Conservation (phyloP, 2,113 vertebrate genomes). For the Todiramphus saurophagus region DNA sequence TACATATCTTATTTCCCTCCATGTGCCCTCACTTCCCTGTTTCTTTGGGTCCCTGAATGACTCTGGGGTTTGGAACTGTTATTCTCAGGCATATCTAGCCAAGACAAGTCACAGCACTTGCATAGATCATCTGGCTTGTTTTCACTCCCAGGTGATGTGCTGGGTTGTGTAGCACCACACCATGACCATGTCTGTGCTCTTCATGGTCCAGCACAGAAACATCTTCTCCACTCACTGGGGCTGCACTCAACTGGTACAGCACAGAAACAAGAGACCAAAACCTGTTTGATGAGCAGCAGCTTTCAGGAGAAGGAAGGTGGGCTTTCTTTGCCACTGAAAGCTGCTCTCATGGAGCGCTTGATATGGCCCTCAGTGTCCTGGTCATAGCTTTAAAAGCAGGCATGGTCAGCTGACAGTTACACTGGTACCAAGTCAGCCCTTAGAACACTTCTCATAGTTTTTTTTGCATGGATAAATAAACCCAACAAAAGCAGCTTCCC, state of each 20-base stretch:
- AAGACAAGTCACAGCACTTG: background rate
- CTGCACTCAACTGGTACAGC: accelerated
- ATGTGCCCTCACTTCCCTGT: background rate
- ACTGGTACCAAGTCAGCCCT: background rate
- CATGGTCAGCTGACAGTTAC: background rate
- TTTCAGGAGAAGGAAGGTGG: background rate
- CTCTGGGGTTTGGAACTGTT: background rate
- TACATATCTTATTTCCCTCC: accelerated
- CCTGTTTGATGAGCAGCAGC: background rate
- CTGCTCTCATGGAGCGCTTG: background rate
- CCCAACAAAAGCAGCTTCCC: background rate
- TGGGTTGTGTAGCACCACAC: background rate
- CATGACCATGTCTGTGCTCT: background rate
- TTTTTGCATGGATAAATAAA: background rate
- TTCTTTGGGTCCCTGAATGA: background rate
- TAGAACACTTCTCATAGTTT: background rate
- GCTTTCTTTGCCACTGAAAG: background rate
- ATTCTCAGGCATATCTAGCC: background rate
- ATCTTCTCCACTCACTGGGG: background rate
- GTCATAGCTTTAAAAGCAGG: background rate
- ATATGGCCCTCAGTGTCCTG: background rate
- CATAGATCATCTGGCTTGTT: background rate
- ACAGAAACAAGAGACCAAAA: background rate
- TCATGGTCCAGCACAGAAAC: background rate
- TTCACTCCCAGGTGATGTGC: background rate